Base-by-base conservation (phyloP, 2,797 vertebrate genomes). In the Cheirogaleus major region DNA sequence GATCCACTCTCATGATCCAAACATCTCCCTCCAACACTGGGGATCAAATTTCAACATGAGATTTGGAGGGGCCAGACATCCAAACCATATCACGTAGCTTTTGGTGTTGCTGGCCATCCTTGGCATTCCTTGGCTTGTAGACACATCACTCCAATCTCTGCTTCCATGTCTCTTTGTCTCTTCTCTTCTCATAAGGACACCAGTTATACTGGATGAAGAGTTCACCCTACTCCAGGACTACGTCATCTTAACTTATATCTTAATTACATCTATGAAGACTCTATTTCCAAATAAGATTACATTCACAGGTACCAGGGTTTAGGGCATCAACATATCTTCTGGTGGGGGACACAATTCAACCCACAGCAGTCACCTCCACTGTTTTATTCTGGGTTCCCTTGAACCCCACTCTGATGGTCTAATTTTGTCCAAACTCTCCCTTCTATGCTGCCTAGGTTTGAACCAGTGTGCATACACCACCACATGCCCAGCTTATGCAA, bases 391-490 rank as follows among this genome's bases (percentile, higher is more conserved):
- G 76, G 23, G 18, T 52, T 23, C 14, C 45, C 67, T 6, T 3
- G 12, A 1, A 25, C 17, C 15, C 10, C 3, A 2, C 10, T 48
- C 0, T 9, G 9, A 3, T 4, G 5, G 13, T 52, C 72, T 48
- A 3, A 80, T 22, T 52, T 23, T 22, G 4, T 5, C 17, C 57
- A 13, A 3, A 0, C 20, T 9, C 32, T 93, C 41, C 59, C 43
- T 35, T 83, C 38, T 22, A 0, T 0, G 0, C n/a, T 30, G 2
- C 61, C 15, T 41, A 97, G 97, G 30, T 61, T 4, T 18, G 22
- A 81, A 96, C 0, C 81, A 92, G 11, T 98, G 97, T 82, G 7
- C 0, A 0, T 76, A 97, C 18, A 73, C 81, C 38, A 95, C 85
- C 3, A 0, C 0, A 0, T 98, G 97, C 52, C 97, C 97, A 0